A percentile compares a stretch with the other conserved stretches of the same genome.
phyloP scores from a whole-genome alignment of 2,113 vertebrate genomes.

The Phalacrocorax brasilianus region DNA sequence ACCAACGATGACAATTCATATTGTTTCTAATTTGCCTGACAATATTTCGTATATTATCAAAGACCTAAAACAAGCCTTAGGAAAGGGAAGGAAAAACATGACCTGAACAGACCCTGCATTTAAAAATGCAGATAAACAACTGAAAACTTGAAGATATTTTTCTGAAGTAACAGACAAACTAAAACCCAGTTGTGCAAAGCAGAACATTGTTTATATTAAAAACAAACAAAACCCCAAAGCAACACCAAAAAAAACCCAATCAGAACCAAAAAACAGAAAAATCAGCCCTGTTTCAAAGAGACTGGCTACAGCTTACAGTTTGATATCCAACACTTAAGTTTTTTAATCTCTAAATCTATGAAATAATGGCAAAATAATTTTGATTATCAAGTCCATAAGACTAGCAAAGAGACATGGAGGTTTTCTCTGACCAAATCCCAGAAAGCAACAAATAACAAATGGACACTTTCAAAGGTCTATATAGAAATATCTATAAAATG shows the following conservation, averaged over 20 bases:
- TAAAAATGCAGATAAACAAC: neutral
- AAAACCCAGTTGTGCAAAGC: neutral
- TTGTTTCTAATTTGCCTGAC: neutral
- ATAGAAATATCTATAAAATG: neutral
- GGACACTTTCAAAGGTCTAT: neutral
- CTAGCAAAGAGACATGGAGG: neutral
- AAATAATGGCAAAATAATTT: neutral
- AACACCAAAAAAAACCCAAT: neutral
- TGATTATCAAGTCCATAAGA: neutral
- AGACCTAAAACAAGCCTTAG: neutral
- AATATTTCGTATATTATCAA: neutral
- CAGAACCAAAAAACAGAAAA: neutral
- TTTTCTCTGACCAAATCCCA: neutral
- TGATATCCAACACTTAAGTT: neutral
- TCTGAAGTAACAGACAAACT: neutral
- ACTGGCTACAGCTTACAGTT: neutral
- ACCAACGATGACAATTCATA: neutral
- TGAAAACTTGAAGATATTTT: neutral
- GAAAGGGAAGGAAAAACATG: neutral
- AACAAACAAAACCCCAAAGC: neutral
- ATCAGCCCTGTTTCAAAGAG: neutral
- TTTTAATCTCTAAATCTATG: too few relatives aligned
- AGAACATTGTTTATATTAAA: neutral
- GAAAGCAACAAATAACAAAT: neutral
- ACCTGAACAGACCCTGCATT: neutral